Conservation (phyloP, 2,113 vertebrate genomes). For the Eolophus roseicapilla region DNA sequence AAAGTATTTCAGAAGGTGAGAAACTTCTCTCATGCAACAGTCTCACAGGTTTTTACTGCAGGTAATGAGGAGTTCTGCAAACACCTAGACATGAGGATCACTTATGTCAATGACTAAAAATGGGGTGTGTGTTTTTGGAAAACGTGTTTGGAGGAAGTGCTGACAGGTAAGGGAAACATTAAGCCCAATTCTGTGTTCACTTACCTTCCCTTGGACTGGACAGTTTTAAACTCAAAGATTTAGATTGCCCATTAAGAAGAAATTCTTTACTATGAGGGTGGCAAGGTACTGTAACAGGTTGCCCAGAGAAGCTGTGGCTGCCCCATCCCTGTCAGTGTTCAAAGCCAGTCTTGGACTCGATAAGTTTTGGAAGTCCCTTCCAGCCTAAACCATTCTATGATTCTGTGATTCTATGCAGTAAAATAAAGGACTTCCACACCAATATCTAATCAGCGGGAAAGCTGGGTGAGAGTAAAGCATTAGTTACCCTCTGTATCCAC, state of each 20-base stretch:
- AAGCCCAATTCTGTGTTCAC: neutral
- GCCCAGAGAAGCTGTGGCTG: neutral
- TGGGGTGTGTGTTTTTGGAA: neutral
- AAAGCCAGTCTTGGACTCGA: neutral
- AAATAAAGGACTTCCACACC: neutral
- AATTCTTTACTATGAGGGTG: neutral
- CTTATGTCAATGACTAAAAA: neutral
- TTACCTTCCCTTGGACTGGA: neutral
- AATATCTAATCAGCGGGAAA: neutral
- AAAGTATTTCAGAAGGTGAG: neutral
- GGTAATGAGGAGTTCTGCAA: neutral
- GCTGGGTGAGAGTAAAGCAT: neutral
- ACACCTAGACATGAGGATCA: neutral
- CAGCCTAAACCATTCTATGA: neutral
- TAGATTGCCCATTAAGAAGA: neutral
- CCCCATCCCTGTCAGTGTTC: neutral
- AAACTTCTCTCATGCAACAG: neutral
- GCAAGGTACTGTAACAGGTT: neutral
- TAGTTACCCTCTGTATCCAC: neutral
- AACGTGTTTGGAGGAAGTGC: neutral
- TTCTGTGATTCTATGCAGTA: neutral
- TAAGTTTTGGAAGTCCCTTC: neutral
- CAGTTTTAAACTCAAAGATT: neutral
- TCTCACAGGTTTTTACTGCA: neutral
- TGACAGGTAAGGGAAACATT: neutral